These are phyloP conservation scores for Chaetogeoica ovagalla DNA, from an alignment of 2,888 invertebrate species.

Conservation along the genomic window DNA sequence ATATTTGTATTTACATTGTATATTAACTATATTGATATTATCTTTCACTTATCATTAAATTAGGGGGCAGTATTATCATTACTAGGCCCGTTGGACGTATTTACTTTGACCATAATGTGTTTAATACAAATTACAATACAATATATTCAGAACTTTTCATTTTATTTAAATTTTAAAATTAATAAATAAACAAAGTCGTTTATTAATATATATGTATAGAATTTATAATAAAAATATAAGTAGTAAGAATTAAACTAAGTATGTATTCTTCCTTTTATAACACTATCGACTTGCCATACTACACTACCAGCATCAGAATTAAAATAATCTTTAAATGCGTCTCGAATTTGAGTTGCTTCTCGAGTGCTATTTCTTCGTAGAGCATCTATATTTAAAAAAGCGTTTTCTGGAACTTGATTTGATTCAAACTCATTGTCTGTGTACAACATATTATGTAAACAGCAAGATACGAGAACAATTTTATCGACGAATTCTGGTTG, in stretches of 20 bases:
- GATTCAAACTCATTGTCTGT: constrained; percentile 23
- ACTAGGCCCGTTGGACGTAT: background rate
- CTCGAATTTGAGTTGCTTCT: constrained; percentile 5
- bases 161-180: constrained; percentile 24
- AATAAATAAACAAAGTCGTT: constrained; percentile 9
- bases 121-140: constrained; percentile 9
- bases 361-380: constrained; percentile 15
- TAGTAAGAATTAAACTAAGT: too few relatives aligned
- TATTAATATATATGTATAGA: too few relatives aligned
- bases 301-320: constrained; percentile 28
- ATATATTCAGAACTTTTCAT: constrained; percentile 6
- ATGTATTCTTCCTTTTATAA: constrained; percentile 14
- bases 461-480: constrained; percentile 15
- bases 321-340: constrained; percentile 15
- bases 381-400: constrained; percentile 6
- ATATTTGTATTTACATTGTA: background rate
- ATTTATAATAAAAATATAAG: too few relatives aligned
- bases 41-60: background rate
- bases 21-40: constrained; percentile 11
- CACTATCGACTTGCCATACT: constrained; percentile 22
- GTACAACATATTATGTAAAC: constrained; percentile 18
- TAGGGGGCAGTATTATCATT: too few relatives aligned
- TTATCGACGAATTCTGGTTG: constrained; percentile 26
- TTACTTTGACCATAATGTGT: background rate
- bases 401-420: background rate